phyloP scores from a whole-genome alignment of 2,797 vertebrate species.

The Eurystomus glaucurus region DNA sequence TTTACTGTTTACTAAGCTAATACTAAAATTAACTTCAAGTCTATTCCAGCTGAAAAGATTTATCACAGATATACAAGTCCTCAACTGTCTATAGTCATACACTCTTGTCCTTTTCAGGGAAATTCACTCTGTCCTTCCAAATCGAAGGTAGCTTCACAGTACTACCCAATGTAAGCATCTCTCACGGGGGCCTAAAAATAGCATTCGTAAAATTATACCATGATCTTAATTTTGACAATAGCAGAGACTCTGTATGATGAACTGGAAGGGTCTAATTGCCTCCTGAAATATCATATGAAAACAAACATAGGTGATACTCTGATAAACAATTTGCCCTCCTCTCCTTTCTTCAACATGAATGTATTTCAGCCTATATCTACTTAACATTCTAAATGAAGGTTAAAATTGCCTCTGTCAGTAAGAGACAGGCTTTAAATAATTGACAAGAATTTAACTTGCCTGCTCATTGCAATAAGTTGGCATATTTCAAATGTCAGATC shows the following conservation, averaged over 20 bases:
- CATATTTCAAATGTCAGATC: conserved; percentile 54
- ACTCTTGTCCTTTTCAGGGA: background rate
- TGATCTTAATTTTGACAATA: background rate
- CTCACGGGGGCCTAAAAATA: background rate
- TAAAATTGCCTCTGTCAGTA: conserved; percentile 12
- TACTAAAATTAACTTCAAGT: background rate
- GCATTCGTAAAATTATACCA: background rate
- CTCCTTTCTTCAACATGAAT: background rate
- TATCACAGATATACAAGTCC: background rate
- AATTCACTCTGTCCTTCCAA: background rate
- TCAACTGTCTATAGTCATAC: background rate
- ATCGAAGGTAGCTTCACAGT: background rate
- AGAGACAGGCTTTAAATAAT: conserved; percentile 3
- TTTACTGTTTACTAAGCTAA: background rate
- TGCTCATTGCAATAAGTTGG: conserved; percentile 22
- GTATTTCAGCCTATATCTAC: background rate
- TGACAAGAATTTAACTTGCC: conserved; percentile 19
- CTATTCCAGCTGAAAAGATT: background rate
- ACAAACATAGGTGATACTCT: background rate
- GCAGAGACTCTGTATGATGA: background rate
- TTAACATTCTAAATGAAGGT: background rate
- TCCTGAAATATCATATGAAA: background rate
- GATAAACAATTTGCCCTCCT: background rate
- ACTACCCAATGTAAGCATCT: background rate
- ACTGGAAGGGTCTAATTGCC: background rate